These are phyloP conservation scores for Encarsia formosa DNA, from an alignment of 2,888 invertebrate species.

Conservation along the genomic window DNA sequence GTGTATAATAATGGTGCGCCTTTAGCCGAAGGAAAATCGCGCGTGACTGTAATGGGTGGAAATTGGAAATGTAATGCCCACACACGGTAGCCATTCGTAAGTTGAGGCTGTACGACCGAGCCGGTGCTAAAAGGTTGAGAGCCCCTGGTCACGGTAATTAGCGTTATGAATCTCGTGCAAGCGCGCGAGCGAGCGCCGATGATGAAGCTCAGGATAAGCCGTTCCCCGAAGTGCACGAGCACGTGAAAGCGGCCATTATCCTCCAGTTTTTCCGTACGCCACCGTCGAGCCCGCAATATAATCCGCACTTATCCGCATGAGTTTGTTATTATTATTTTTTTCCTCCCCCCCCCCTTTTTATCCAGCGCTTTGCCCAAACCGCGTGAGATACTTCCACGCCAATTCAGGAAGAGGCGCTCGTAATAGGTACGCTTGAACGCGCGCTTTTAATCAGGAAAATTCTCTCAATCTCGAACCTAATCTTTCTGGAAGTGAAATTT, in stretches of 20 bases:
- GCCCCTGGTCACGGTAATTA: slow-evolving; percentile 46
- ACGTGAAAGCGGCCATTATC: slow-evolving; percentile 51
- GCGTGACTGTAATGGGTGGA: neutral
- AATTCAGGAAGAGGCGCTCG: neutral
- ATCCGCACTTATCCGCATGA: no score
- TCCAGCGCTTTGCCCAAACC: neutral
- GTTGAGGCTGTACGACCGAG: neutral
- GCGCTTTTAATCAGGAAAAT: neutral
- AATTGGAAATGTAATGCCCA: no score
- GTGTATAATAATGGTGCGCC: no score
- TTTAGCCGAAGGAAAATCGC: no score
- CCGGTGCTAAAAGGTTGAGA: slow-evolving; percentile 36
- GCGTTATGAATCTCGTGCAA: slow-evolving; percentile 45
- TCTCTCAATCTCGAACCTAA: no score
- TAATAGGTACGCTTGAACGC: no score
- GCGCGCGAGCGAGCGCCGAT: slow-evolving; percentile 33
- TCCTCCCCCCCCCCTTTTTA: neutral
- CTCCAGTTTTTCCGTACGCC: slow-evolving; percentile 34
- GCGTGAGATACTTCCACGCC: neutral
- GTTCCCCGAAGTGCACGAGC: slow-evolving; percentile 39
- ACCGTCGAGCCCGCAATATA: no score
- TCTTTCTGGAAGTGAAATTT: no score
- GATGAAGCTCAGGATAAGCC: slow-evolving; percentile 41
- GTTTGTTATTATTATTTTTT: no score
- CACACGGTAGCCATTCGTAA: no score